phyloP scores from a whole-genome alignment of 2,797 vertebrate genomes.

The Myotis myotis region DNA sequence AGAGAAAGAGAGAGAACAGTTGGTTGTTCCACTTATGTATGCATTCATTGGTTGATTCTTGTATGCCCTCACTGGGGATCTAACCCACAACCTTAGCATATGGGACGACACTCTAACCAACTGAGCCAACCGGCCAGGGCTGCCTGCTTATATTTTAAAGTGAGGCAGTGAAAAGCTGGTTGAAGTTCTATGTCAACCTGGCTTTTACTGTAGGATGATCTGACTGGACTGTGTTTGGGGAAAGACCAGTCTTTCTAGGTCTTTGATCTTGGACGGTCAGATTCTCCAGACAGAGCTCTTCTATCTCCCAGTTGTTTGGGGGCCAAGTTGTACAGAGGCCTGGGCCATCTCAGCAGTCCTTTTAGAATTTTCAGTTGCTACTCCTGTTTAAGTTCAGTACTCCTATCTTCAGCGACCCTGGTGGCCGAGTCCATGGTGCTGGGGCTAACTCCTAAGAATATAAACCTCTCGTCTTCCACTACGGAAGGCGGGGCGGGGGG shows the following conservation, averaged over 20 bases:
- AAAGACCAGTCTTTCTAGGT: background rate
- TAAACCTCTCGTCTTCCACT: background rate
- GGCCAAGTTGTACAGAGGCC: background rate
- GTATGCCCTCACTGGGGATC: background rate
- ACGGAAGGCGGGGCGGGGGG: accelerated
- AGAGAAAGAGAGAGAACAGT: background rate
- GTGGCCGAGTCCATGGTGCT: background rate
- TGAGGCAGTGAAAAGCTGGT: background rate
- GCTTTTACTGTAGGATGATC: background rate
- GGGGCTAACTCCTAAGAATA: background rate
- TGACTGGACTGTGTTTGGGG: background rate
- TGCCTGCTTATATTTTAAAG: constrained; percentile 33
- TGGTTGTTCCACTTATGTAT: background rate
- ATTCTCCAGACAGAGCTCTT: background rate
- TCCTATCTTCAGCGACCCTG: background rate
- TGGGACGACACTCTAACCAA: background rate
- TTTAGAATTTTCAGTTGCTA: background rate
- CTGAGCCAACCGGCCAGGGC: background rate
- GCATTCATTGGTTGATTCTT: background rate
- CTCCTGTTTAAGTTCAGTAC: background rate
- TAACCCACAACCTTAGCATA: background rate
- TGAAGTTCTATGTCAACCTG: background rate
- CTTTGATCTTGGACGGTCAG: background rate
- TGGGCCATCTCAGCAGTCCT: background rate
- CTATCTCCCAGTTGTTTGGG: background rate